Conservation (phyloP, 2,888 invertebrate species). For the Abrostola tripartita region DNA sequence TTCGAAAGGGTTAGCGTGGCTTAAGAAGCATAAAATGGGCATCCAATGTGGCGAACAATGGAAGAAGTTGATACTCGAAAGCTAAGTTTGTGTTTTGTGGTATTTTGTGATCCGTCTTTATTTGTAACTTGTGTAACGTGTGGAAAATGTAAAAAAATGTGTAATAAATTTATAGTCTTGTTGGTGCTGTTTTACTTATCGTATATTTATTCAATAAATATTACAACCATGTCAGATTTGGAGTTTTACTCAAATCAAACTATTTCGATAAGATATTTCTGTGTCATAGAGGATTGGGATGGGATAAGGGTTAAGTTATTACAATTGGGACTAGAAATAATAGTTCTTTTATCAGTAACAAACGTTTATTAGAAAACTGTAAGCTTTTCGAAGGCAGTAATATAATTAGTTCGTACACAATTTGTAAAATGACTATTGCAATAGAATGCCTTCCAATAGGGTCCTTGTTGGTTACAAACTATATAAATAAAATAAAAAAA, state of each 20-base stretch:
- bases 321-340: neutral
- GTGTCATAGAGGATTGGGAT: too few species aligned
- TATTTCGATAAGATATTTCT: too few species aligned
- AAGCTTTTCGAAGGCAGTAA: neutral
- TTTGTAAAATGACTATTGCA: too few species aligned
- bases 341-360: neutral
- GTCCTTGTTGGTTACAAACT: too few species aligned
- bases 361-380: neutral
- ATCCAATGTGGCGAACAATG: slow-evolving; percentile 69
- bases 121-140: slow-evolving; percentile 35
- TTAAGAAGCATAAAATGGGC: slow-evolving; percentile 69
- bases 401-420: too few species aligned
- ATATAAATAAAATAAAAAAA: too few species aligned
- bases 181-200: neutral
- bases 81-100: slow-evolving; percentile 49
- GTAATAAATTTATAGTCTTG: slow-evolving; percentile 55
- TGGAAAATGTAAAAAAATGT: slow-evolving; percentile 25
- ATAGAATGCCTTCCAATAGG: too few species aligned
- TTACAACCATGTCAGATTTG: neutral
- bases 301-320: neutral
- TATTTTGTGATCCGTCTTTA: slow-evolving; percentile 43
- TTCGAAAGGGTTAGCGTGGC: slow-evolving; percentile 66
- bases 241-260: too few species aligned
- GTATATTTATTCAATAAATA: slow-evolving; percentile 3
- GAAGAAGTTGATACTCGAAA: slow-evolving; percentile 70